A percentile compares a stretch with the other conserved stretches of the same genome.
Evolutionary conservation across 1,140 invertebrate genomes (phyloP).

Genomic region (Apolygus lucorum): DNA sequence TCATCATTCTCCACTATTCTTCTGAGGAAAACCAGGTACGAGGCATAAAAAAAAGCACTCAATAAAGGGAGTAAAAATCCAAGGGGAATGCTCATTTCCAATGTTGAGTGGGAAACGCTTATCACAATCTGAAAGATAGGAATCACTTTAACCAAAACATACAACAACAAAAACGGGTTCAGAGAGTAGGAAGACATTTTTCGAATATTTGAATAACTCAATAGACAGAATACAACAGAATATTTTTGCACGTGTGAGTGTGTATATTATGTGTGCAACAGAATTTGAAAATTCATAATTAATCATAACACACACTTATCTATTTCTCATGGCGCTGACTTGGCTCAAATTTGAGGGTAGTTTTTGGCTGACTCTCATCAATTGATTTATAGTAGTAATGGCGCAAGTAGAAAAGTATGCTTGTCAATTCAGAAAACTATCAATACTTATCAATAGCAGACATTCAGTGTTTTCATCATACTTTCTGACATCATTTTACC

Average conservation of each 20-base stretch:
- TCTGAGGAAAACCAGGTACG: constrained; percentile 72
- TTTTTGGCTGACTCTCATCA: not conserved
- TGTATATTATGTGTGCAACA: not conserved
- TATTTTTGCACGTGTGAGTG: not conserved
- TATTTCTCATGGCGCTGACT: not conserved
- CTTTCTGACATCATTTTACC: too few relatives aligned
- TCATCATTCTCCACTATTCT: constrained; percentile 76
- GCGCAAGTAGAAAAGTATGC: not conserved
- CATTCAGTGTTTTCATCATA: not conserved
- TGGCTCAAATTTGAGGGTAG: not conserved
- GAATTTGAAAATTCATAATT: not conserved
- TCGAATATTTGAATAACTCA: not conserved
- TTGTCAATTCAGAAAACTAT: not conserved
- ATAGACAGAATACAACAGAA: not conserved
- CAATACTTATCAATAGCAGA: not conserved
- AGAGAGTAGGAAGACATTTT: not conserved
- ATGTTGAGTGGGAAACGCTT: constrained; percentile 55
- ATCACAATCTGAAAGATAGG: constrained; percentile 51
- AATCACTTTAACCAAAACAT: constrained; percentile 1
- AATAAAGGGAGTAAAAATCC: constrained; percentile 67
- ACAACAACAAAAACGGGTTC: not conserved
- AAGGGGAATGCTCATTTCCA: constrained; percentile 52
- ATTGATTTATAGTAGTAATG: not conserved
- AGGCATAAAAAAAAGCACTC: constrained; percentile 75
- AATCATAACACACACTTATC: not conserved